Conservation (phyloP, 1,140 invertebrate species). For the Caenorhabditis tropicalis region DNA sequence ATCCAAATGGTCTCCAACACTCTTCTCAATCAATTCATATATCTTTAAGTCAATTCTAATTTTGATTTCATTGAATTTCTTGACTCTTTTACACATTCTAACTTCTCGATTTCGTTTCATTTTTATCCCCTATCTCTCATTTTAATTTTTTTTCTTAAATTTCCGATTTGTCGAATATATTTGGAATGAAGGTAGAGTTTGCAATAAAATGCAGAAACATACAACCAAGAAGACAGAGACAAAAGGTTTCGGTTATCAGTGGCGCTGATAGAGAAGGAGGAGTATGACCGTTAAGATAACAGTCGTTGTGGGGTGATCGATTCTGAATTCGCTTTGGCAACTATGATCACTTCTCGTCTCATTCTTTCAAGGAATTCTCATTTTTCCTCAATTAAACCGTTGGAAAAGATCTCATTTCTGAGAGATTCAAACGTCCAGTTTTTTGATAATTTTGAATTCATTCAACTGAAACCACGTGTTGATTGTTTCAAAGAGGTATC, state of each 20-base stretch:
- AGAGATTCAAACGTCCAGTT: no score
- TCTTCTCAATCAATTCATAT: background rate
- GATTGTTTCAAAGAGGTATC: background rate
- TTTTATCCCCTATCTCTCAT: background rate
- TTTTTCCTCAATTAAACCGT: no score
- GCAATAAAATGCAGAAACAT: constrained; percentile 31
- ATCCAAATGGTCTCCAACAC: background rate
- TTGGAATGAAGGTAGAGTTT: constrained; percentile 6
- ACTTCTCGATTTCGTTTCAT: background rate
- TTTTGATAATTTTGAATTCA: background rate
- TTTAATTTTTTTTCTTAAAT: background rate
- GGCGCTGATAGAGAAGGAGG: background rate
- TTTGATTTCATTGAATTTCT: background rate
- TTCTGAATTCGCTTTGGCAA: constrained; percentile 18
- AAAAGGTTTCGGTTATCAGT: constrained; percentile 32
- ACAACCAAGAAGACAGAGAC: constrained; percentile 25
- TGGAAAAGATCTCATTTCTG: no score
- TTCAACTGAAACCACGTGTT: background rate
- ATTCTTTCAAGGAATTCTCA: background rate
- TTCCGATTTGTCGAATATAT: constrained; percentile 17
- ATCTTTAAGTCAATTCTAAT: background rate
- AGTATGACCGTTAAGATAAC: background rate
- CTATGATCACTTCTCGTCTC: background rate
- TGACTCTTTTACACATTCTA: background rate
- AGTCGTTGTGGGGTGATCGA: constrained; percentile 24